Evolutionary conservation across 2,113 vertebrate species (phyloP).

Genomic region (Alectura lathami): DNA sequence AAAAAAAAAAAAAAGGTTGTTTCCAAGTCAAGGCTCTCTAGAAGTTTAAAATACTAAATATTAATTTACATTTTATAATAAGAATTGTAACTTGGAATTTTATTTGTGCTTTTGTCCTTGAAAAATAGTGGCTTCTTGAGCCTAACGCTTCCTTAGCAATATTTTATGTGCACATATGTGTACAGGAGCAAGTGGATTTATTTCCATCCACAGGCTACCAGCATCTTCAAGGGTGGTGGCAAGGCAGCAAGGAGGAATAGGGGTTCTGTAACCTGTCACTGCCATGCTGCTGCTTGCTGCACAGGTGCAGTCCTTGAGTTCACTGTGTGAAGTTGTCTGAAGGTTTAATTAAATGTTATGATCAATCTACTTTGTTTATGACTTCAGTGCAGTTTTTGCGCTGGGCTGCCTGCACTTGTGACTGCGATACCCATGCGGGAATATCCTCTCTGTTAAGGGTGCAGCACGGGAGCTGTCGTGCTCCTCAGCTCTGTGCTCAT

Average conservation of each 20-base stretch:
- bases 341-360: conserved; percentile 19
- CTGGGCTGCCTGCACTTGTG: neutral
- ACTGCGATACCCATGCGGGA: neutral
- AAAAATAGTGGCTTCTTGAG: neutral
- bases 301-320: neutral
- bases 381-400: neutral
- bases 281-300: neutral
- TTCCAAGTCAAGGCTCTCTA: neutral
- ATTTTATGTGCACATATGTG: neutral
- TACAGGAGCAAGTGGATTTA: neutral
- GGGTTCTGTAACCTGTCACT: neutral
- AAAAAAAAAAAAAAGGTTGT: neutral
- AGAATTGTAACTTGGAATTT: neutral
- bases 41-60: neutral
- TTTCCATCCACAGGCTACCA: neutral
- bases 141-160: neutral
- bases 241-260: neutral
- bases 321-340: neutral
- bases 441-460: neutral
- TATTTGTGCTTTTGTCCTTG: neutral
- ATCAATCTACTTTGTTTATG: neutral
- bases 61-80: neutral
- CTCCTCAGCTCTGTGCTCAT: neutral
- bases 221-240: neutral
- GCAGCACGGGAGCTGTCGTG: rapidly evolving